Base-by-base conservation (phyloP, 1,140 invertebrate genomes). In the Papilio machaon region DNA sequence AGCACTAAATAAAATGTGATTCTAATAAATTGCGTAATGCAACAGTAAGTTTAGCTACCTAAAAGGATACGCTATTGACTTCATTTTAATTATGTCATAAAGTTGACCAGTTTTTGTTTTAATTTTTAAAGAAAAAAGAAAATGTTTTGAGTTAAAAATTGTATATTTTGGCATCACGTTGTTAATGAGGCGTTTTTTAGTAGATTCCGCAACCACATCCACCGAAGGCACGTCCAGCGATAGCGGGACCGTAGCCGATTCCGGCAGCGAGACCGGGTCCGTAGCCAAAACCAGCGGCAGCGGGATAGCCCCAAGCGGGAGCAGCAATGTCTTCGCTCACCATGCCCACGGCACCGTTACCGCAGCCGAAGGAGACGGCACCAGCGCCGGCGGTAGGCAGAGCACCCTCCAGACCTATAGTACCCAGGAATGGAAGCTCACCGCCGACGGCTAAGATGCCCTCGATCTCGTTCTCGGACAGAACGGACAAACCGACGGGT, bases 401-500 rank as follows among this genome's bases (percentile, higher is more conserved):
- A 1, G 81, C 80, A 15, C 86, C 88, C 54, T 90, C 88, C 35
- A 89, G 38, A n/a, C 82, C 83, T 2, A 90, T 85, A 3, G 87
- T 83, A 9, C 86, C 85, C 13, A 89, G 80, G 85, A 88, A 88
- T 2, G 88, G 89, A 30, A 89, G 79, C 15, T 85, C 77, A 13
- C 89, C 89, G 23, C 60, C 60, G 10, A 88, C 87, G 17, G 80
- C 80, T 7, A 90, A 30, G 13, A 80, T 23, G 35, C 89, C 89
- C 81, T 85, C 83, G 9, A 88, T 86, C 13, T 79, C 79, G 64
- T 90, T 89, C 52, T 90, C 86, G 3, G 88, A 88, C 0, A 75
- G 47, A 1, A 91, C 83, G 6, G 87, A 80, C 15, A 91, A 60
- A n/a, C 88, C 89, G 73, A 73, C 83, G 2, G 90, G 88, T 13